Percentiles rank a stretch among this genome's conserved stretches.
Evolutionary conservation across 1,140 invertebrate species (phyloP).

Genomic region (Zaprionus davidi): DNA sequence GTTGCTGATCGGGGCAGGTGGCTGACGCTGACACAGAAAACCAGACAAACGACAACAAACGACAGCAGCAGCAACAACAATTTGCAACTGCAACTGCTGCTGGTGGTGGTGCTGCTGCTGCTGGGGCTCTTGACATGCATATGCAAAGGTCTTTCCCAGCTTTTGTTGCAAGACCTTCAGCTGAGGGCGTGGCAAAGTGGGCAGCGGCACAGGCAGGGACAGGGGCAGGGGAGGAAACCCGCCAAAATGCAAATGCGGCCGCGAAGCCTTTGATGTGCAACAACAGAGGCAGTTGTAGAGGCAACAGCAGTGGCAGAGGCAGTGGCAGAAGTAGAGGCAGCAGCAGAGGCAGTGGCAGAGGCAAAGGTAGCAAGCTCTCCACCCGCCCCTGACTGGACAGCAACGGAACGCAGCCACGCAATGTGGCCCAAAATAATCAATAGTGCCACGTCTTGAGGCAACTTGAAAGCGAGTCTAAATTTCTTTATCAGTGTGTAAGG

Average conservation of each 20-base stretch:
- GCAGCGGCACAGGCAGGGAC: not conserved
- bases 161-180: conserved; percentile 65
- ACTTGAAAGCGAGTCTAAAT: conserved; percentile 22
- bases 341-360: not conserved
- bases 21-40: conserved; percentile 73
- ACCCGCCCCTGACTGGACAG: not conserved
- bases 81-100: conserved; percentile 17
- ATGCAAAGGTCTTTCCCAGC: conserved; percentile 80
- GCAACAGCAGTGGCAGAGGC: not conserved
- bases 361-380: not conserved
- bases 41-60: conserved; percentile 50
- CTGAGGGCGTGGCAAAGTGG: not conserved
- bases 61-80: conserved; percentile 50
- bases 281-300: not conserved
- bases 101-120: conserved; percentile 26
- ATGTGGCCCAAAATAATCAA: conserved; percentile 46
- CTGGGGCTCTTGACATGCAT: conserved; percentile 76
- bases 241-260: conserved; percentile 76
- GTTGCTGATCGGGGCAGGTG: conserved; percentile 65
- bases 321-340: too few relatives aligned
- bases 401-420: conserved; percentile 19
- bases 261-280: conserved; percentile 75
- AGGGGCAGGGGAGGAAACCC: conserved; percentile 44
- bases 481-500: not conserved
- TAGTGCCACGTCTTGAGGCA: conserved; percentile 21